Conservation (phyloP, 2,113 vertebrate species). For the Pachyramphus minor region DNA sequence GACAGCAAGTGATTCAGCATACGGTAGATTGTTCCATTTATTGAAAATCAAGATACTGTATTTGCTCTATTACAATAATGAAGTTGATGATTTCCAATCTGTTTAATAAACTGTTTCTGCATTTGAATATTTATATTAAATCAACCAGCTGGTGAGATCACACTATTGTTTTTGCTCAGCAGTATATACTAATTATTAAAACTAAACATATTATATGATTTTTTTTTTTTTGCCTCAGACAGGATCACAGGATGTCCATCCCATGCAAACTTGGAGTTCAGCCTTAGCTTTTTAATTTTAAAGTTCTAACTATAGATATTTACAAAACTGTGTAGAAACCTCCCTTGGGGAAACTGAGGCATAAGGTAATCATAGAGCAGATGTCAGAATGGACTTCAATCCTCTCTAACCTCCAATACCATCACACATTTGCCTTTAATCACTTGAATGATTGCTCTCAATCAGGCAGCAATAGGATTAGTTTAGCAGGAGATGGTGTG, state of each 20-base stretch:
- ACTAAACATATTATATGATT: conserved; percentile 30
- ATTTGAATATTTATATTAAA: conserved; percentile 78
- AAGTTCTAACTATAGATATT: not conserved
- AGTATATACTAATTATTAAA: conserved; percentile 71
- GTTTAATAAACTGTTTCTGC: conserved; percentile 77
- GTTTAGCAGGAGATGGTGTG: not conserved
- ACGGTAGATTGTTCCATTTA: conserved; percentile 69
- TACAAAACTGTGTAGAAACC: not conserved
- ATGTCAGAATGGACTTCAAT: not conserved
- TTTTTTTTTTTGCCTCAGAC: not conserved
- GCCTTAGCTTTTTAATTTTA: not conserved
- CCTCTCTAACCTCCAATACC: not conserved
- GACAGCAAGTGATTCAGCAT: conserved; percentile 62
- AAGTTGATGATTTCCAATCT: conserved; percentile 76
- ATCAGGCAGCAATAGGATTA: not conserved
- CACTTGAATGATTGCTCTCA: not conserved
- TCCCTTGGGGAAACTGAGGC: not conserved
- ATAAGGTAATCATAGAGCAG: not conserved
- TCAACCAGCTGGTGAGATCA: conserved; percentile 74
- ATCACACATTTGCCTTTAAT: not conserved
- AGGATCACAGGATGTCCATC: not conserved
- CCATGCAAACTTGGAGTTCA: not conserved
- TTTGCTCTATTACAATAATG: conserved; percentile 75
- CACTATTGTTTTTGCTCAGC: conserved; percentile 49
- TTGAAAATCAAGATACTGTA: conserved; percentile 72